Percentiles rank a stretch among this genome's conserved stretches.
Evolutionary conservation across 1,140 invertebrate species (phyloP).

Genomic region (Orchesella cincta): DNA sequence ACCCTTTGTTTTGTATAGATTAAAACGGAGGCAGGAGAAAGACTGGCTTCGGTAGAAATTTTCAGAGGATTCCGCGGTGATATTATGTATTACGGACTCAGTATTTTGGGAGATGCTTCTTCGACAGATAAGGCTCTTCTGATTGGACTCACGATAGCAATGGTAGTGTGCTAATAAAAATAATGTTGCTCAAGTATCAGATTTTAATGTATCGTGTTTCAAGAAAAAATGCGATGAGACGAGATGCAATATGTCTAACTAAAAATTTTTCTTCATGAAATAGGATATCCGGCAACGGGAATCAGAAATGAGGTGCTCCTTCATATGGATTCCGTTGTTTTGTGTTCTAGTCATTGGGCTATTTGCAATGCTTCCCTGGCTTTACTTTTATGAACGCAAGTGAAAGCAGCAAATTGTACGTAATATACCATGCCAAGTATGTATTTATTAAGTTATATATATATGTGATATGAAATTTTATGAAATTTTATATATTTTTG

Average conservation of each 20-base stretch:
- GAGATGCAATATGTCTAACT: no score
- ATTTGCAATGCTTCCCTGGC: constrained; percentile 34
- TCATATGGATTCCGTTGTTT: constrained; percentile 33
- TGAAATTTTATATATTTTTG: not conserved
- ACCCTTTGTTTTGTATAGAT: constrained; percentile 30
- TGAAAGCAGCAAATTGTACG: not conserved
- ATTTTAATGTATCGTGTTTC: no score
- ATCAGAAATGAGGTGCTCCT: constrained; percentile 39
- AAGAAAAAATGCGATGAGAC: no score
- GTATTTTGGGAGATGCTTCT: constrained; percentile 27
- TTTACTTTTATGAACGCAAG: constrained; percentile 18
- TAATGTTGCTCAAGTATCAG: no score
- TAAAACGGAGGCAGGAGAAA: constrained; percentile 19
- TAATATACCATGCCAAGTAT: not conserved
- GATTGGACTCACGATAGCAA: constrained; percentile 33
- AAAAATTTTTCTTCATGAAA: no score
- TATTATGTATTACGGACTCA: constrained; percentile 31
- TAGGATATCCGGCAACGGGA: constrained; percentile 40
- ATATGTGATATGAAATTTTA: not conserved
- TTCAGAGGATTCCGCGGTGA: constrained; percentile 38
- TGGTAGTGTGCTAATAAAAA: constrained; percentile 8
- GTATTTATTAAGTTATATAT: not conserved
- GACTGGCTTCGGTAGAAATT: constrained; percentile 24
- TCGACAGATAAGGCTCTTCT: constrained; percentile 36
- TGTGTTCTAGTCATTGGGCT: constrained; percentile 28